Evolutionary conservation across 2,113 vertebrate species (phyloP), one percentile per base, ranked within the genome.

Genomic region (Ursus arctos): DNA sequence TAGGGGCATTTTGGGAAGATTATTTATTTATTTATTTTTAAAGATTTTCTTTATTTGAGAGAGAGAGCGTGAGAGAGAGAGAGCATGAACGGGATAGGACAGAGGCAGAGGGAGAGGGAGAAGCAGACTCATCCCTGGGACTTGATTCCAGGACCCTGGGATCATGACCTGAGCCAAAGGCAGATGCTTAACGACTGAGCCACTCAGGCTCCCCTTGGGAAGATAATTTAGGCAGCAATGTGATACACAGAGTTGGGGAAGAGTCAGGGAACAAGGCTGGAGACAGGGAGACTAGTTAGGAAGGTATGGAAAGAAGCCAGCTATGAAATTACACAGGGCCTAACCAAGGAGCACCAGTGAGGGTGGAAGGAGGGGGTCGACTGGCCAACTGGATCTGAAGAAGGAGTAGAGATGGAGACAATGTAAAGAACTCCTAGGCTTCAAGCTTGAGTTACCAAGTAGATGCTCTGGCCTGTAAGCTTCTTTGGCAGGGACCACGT

Each of bases 301-400:
- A 91, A 74, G 28, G 26, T n/a, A 53, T 55, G 36, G 19, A 63
- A 71, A 69, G 88, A 88, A 94, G 85, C 18, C 26, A 3, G 22
- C 51, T 63, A 33, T 19, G 47, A 59, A 69, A 63, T 61, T 18
- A 71, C 15, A 12, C 5, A 26, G 40, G 24, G 22, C 21, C 47
- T n/a, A 28, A n/a, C n/a, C n/a, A 40, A 72, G 63, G n/a, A 14
- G 33, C 2, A 0, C 26, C 2, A 0, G 21, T 79, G 40, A 95
- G 55, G 28, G 31, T 3, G 18, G 82, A 55, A 51, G 40, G 49
- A 53, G 28, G 12, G 53, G 26, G 24, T 40, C 16, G 6, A 1
- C 5, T 53, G 71, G 51, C 28, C 77, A n/a, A 12, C 8, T 22
- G 71, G 31, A 40, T 51, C 5, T 40, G 43, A 96, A 88, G 79